Conservation (phyloP, 2,797 vertebrate species). For the Channallabes apus region DNA sequence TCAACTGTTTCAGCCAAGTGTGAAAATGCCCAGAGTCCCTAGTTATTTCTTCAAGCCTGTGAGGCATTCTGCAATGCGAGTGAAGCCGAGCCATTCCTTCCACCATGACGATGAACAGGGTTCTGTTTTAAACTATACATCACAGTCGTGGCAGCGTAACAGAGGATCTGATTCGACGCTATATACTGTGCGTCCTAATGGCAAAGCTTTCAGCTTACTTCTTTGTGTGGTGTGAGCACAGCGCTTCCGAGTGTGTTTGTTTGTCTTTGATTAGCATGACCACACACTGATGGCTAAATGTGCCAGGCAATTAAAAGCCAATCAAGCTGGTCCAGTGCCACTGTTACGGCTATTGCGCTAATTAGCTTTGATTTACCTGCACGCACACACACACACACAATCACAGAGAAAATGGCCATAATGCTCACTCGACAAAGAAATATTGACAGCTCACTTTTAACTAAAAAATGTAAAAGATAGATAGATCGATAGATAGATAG, state of each 20-base stretch:
- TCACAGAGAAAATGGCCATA: background rate
- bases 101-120: background rate
- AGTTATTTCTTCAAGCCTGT: background rate
- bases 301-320: conserved; percentile 21
- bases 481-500: background rate
- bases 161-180: background rate
- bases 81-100: background rate
- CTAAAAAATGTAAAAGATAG: too few relatives aligned
- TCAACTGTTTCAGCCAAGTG: background rate
- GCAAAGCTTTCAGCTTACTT: background rate
- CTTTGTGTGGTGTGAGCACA: background rate
- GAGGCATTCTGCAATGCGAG: background rate
- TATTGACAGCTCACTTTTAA: background rate
- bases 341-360: conserved; percentile 32
- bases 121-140: background rate
- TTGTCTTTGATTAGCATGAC: background rate
- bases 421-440: background rate
- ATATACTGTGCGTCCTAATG: background rate
- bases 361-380: conserved; percentile 44
- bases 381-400: conserved; percentile 22
- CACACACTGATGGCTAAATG: conserved; percentile 23
- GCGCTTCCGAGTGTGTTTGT: conserved; percentile 2
- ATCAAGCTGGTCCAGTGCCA: conserved; percentile 32
- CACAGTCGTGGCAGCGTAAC: background rate
- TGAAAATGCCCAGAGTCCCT: background rate